Evolutionary conservation across 1,140 invertebrate genomes (phyloP).

Genomic region (Telenomus remus): DNA sequence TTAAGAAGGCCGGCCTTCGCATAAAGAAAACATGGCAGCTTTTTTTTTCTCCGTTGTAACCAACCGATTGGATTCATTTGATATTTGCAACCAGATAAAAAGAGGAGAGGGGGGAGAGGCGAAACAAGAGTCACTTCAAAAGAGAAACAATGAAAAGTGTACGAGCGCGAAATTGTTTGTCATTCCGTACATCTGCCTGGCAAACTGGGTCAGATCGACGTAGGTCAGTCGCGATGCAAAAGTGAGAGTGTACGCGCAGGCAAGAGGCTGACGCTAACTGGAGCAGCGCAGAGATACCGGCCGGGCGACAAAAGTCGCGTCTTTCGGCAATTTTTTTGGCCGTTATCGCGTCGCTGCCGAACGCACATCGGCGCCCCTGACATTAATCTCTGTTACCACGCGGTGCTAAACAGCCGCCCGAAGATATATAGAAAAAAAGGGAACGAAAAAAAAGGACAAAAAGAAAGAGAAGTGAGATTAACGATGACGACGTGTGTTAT

Average conservation of each 20-base stretch:
- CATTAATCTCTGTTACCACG: no score
- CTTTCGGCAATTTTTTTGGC: constrained; percentile 2
- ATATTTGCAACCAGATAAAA: not conserved
- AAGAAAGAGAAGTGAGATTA: no score
- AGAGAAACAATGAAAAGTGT: constrained; percentile 43
- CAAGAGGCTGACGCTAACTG: constrained; percentile 53
- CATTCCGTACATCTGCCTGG: constrained; percentile 48
- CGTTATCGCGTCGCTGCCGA: no score
- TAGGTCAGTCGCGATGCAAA: constrained; percentile 66
- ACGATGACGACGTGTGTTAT: no score
- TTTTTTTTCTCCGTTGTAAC: no score
- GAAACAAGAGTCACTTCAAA: constrained; percentile 12
- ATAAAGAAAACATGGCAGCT: not conserved
- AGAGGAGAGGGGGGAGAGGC: constrained; percentile 5
- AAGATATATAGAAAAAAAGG: no score
- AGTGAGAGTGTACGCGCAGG: constrained; percentile 62
- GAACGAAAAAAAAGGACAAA: no score
- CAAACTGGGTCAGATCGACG: constrained; percentile 64
- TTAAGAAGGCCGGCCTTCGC: constrained; percentile 4
- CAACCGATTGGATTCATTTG: constrained; percentile 1
- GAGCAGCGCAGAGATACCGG: constrained; percentile 34
- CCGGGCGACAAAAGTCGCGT: not conserved
- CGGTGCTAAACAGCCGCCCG: no score
- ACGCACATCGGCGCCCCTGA: no score
- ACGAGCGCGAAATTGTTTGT: constrained; percentile 51